Percentiles rank a stretch among this genome's conserved stretches.
Conservation (phyloP, 2,113 vertebrate species). For the Gopherus evgoodei region DNA sequence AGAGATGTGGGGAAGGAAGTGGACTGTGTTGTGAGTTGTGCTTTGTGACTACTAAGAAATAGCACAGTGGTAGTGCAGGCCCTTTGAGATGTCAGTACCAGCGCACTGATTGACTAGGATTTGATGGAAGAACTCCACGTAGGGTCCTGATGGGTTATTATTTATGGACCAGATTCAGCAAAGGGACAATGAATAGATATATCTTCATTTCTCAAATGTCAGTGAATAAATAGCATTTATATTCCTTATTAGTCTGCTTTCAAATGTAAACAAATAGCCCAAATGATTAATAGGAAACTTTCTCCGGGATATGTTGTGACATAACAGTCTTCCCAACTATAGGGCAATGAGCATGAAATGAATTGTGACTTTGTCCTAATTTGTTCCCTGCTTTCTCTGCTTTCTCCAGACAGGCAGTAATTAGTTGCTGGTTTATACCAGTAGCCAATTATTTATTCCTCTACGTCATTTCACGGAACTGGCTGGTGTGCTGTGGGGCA, state of each 20-base stretch:
- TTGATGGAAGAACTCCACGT: background rate
- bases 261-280: conserved; percentile 49
- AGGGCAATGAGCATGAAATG: background rate
- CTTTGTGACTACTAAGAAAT: background rate
- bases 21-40: rapidly evolving
- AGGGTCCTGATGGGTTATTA: background rate
- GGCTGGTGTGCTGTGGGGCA: background rate
- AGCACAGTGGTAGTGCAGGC: background rate
- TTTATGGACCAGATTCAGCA: background rate
- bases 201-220: conserved; percentile 1
- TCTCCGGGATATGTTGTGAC: conserved; percentile 52
- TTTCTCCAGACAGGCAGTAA: background rate
- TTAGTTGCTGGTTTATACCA: background rate
- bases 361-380: conserved; percentile 27
- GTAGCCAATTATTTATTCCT: background rate
- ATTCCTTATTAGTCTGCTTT: background rate
- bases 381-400: background rate
- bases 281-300: conserved; percentile 31
- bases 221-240: conserved; percentile 32
- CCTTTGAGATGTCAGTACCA: background rate
- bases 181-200: conserved; percentile 7
- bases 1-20: background rate
- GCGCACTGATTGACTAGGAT: background rate
- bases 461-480: rapidly evolving
- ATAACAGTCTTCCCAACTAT: conserved; percentile 43